Evolutionary conservation across 1,140 invertebrate genomes (phyloP), one percentile per base, ranked within the genome.

Genomic region (Pachyrhynchus sulphureomaculatus): DNA sequence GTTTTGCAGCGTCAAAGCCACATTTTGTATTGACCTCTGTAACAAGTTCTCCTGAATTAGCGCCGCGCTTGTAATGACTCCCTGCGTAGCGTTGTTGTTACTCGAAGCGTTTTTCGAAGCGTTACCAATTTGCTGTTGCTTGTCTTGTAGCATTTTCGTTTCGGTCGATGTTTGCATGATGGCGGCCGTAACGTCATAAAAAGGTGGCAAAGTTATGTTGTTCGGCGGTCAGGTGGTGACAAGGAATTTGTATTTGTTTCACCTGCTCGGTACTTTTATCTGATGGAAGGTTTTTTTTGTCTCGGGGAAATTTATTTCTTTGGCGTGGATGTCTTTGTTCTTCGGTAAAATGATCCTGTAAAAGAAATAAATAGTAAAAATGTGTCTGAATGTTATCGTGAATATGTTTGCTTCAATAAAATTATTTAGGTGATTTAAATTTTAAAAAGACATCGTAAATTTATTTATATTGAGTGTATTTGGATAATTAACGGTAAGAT

Each of bases 1-100:
- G 67, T 86, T 88, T 74, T 90, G 88, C 23, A 91, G 77, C 2
- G 88, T 88, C 42, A 91, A 78, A 10, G 89, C 88, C 23, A 89
- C 85, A 66, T 82, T 85, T 69, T 87, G 84, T 18, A 87, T 76
- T 1, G 79, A 80, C 10, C 77, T 73, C 66, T 80, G 80, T 18
- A 80, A 65, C 69, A 83, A 79, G 52, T 82, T 83, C 66, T 83
- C 81, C 73, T 82, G 62, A 68, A 71, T 73, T 71, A 67, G 48
- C 5, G 77, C 75, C 13, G 78, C 76, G 33, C 75, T 76, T 47
- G 78, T 67, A 55, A 78, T 75, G 23, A 66, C 69, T 71, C 33
- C 72, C 67, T 53, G 34, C 29, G 63, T 24, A 26, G 45, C 32
- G 23, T 56, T 42, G n/a, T 64, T 52, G n/a, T 45, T 18, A 4